Base-by-base conservation (phyloP, 1,140 invertebrate species). In the Trichoplusia ni region DNA sequence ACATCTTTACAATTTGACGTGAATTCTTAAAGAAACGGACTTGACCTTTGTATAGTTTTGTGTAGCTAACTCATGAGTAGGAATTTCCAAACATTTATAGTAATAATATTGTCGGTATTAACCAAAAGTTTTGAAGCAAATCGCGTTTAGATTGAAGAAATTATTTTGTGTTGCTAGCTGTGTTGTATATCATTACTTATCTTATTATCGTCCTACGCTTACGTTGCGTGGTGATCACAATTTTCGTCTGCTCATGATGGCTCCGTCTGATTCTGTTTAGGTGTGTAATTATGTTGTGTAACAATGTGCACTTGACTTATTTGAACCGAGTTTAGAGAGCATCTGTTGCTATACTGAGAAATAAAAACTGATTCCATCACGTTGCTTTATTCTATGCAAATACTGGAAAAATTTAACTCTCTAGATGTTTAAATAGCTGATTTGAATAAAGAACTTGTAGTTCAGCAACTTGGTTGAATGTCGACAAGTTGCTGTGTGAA, bases 241-340 rank as follows among this genome's bases (percentile, higher is more conserved):
- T 82, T 84, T 86, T 80, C 77, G 73, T 82, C 65, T 70, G 70
- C 74, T 75, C 79, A 73, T 79, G 77, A 83, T 85, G 79, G 76
- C 69, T 71, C 42, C 67, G 68, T 47, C 71, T 82, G 64, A 64
- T 77, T 81, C 79, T 79, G 76, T 82, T 83, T 78, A 68, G 71
- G 71, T 66, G 73, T 82, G 67, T 84, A 77, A 83, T 82, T 85
- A 82, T 79, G 67, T 66, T 23, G 19, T 31, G 65, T 53, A 31
- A 46, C 46, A 44, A 21, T 54, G 49, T 47, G 27, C 40, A 56
- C 49, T 25, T 40, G 14, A 37, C 31, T n/a, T 44, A 23, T 21
- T 38, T 38, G 8, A 14, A 25, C 14, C 19, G 16, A 8, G 40
- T 13, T 14, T 33, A 13, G 13, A 13, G 13, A 27, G 9, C 19